Evolutionary conservation across 2,113 vertebrate genomes (phyloP).

Genomic region (Leucopsar rothschildi): DNA sequence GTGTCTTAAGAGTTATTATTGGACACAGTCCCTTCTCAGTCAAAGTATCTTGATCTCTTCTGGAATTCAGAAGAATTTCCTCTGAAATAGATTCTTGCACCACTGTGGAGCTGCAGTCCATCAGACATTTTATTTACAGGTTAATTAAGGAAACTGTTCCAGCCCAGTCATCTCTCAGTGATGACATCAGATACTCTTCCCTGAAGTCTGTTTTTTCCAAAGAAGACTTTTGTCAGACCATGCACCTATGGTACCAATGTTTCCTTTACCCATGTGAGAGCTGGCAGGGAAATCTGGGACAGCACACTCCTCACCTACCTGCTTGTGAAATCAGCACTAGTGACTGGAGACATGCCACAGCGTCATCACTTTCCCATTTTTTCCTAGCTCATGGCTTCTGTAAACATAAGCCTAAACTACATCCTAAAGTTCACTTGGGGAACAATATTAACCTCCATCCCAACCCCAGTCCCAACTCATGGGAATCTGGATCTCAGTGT

Average conservation of each 20-base stretch:
- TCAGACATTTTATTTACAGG: neutral
- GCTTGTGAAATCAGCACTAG: neutral
- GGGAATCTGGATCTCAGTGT: neutral
- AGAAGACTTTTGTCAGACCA: neutral
- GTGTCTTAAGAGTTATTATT: neutral
- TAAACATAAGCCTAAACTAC: neutral
- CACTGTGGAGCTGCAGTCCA: neutral
- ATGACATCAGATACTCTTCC: neutral
- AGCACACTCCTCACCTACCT: neutral
- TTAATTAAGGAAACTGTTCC: constrained; percentile 2
- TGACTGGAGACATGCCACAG: neutral
- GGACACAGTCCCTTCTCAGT: neutral
- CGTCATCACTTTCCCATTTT: neutral
- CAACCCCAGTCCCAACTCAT: neutral
- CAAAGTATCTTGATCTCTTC: constrained; percentile 1
- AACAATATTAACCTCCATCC: neutral
- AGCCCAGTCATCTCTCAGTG: neutral
- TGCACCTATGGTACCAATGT: neutral
- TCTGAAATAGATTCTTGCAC: neutral
- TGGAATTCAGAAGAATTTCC: neutral
- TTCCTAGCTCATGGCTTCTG: neutral
- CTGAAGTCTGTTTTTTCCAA: constrained; percentile 1
- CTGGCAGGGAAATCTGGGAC: neutral
- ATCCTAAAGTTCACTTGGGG: neutral
- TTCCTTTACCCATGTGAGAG: neutral